These are phyloP conservation scores for Tiliacea aurago DNA, from an alignment of 2,888 invertebrate species.

Conservation along the genomic window DNA sequence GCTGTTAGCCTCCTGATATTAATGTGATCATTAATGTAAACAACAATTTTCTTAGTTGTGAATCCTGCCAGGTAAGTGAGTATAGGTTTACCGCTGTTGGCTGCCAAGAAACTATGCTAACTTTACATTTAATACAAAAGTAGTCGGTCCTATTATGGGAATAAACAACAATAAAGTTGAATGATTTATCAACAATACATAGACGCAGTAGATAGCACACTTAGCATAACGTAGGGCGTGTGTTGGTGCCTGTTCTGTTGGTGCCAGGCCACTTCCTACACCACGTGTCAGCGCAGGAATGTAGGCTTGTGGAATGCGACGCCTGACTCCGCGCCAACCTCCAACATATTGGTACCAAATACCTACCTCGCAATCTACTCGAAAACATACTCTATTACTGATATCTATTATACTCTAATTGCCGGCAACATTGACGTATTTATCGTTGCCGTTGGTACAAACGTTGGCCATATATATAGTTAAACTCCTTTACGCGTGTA, in stretches of 20 bases:
- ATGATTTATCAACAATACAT: slow-evolving; percentile 61
- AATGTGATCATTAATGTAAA: slow-evolving; percentile 57
- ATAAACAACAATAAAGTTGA: slow-evolving; percentile 61
- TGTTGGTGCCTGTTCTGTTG: slow-evolving; percentile 56
- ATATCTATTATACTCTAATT: slow-evolving; percentile 38
- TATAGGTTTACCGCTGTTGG: slow-evolving; percentile 42
- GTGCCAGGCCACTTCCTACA: slow-evolving; percentile 67
- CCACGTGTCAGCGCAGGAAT: slow-evolving; percentile 71
- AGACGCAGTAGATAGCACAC: slow-evolving; percentile 46
- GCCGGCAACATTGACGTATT: slow-evolving; percentile 44
- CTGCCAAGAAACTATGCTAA: slow-evolving; percentile 44
- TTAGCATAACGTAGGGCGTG: slow-evolving; percentile 54
- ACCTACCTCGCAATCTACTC: slow-evolving; percentile 38
- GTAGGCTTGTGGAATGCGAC: slow-evolving; percentile 68
- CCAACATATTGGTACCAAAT: slow-evolving; percentile 49
- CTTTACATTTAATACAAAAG: slow-evolving; percentile 40
- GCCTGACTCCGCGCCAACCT: slow-evolving; percentile 51
- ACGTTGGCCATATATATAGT: slow-evolving; percentile 56
- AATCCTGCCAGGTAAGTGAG: slow-evolving; percentile 31
- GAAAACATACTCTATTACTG: slow-evolving; percentile 51
- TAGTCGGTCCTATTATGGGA: slow-evolving; percentile 41
- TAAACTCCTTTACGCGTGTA: slow-evolving; percentile 60
- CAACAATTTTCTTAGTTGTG: slow-evolving; percentile 56
- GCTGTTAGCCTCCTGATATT: slow-evolving; percentile 55
- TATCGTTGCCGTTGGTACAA: slow-evolving; percentile 45